Evolutionary conservation across 2,797 vertebrate genomes (phyloP).

Genomic region (Xenentodon cancila): DNA sequence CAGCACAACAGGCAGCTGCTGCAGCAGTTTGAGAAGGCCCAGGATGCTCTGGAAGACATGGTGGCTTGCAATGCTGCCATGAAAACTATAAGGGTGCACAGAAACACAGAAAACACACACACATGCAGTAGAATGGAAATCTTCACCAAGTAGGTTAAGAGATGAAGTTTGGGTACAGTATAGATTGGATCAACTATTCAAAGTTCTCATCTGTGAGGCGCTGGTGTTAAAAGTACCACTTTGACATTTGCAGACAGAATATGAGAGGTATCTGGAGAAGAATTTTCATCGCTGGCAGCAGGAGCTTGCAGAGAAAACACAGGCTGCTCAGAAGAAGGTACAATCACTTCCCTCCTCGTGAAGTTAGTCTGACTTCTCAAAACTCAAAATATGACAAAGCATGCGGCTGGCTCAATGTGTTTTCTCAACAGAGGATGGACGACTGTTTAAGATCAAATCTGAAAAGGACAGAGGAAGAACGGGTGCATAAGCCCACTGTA

Average conservation of each 20-base stretch:
- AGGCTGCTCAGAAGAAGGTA: constrained; percentile 65
- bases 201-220: background rate
- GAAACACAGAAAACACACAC: constrained; percentile 7
- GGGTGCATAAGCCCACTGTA: constrained; percentile 14
- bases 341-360: background rate
- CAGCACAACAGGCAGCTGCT: constrained; percentile 76
- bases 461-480: constrained; percentile 43
- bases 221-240: constrained; percentile 9
- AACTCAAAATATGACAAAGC: background rate
- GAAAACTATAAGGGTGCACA: constrained; percentile 76
- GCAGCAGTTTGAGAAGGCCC: constrained; percentile 80
- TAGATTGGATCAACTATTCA: too few species aligned
- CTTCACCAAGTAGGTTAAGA: background rate
- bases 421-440: constrained; percentile 58
- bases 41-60: constrained; percentile 74
- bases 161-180: background rate
- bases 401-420: background rate
- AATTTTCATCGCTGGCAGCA: constrained; percentile 67
- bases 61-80: constrained; percentile 72
- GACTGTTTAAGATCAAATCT: constrained; percentile 46
- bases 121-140: background rate
- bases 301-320: constrained; percentile 66
- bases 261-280: constrained; percentile 74
- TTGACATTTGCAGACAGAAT: constrained; percentile 72
- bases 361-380: background rate